Evolutionary conservation across 2,888 invertebrate genomes (phyloP).

Genomic region (Tinea pellionella): DNA sequence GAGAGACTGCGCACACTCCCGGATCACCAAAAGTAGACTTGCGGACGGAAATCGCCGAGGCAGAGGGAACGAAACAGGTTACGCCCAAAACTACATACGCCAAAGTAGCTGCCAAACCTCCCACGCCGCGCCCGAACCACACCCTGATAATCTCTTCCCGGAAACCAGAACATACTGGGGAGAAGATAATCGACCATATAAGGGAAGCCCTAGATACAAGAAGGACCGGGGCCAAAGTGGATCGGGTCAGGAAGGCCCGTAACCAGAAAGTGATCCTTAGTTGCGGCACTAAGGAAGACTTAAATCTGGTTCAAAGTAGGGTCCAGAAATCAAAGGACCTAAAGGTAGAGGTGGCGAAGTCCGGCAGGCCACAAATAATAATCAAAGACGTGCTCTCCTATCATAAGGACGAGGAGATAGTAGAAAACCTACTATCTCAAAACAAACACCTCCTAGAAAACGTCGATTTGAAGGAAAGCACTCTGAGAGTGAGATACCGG

Average conservation of each 20-base stretch:
- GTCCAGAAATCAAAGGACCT: background rate
- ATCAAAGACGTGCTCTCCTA: conserved; percentile 16
- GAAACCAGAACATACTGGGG: background rate
- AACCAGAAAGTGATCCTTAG: conserved; percentile 18
- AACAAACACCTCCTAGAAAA: conserved; percentile 16
- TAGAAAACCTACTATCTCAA: conserved; percentile 15
- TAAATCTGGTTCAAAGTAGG: background rate
- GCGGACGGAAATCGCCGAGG: background rate
- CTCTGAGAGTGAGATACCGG: conserved; percentile 17
- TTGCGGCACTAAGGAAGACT: conserved; percentile 11
- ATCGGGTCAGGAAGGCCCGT: conserved; percentile 17
- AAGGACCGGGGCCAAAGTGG: conserved; percentile 16
- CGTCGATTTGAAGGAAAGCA: conserved; percentile 8
- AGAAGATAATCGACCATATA: background rate
- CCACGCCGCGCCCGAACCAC: conserved; percentile 5
- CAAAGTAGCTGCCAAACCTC: background rate
- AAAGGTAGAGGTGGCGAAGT: conserved; percentile 12
- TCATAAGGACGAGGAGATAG: conserved; percentile 16
- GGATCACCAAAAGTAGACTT: background rate
- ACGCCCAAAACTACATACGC: background rate
- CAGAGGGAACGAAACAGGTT: background rate
- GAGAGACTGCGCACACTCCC: background rate
- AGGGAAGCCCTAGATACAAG: conserved; percentile 16
- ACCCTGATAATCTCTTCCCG: background rate
- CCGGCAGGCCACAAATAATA: conserved; percentile 14